A percentile compares a stretch with the other conserved stretches of the same genome.
phyloP scores from a whole-genome alignment of 2,113 vertebrate genomes.

The Oryzias melastigma region DNA sequence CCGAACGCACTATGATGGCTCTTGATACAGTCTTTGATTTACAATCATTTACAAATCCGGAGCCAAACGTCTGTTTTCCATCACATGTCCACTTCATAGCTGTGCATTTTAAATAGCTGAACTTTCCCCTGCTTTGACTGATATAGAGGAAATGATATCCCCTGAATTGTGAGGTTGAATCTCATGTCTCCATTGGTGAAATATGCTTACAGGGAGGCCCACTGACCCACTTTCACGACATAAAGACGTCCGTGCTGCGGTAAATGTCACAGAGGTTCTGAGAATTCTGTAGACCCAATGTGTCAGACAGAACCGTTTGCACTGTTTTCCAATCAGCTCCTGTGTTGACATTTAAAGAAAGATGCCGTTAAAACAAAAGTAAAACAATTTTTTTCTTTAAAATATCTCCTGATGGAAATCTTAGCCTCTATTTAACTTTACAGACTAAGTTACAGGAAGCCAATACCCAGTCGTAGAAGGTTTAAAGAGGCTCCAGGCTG shows the following conservation, averaged over 20 bases:
- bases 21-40: conserved; percentile 16
- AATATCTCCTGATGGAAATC: background rate
- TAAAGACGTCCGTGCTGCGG: background rate
- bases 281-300: too few species aligned
- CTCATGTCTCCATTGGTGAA: conserved; percentile 3
- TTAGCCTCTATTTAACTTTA: conserved; percentile 1
- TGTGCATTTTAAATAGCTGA: conserved; percentile 14
- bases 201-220: background rate
- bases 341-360: too few species aligned
- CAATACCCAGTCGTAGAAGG: conserved; percentile 26
- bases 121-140: conserved; percentile 18
- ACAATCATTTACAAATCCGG: conserved; percentile 13
- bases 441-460: conserved; percentile 8
- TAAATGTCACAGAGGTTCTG: background rate
- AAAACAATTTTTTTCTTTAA: background rate
- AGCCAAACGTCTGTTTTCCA: conserved; percentile 15
- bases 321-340: too few species aligned
- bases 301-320: too few species aligned
- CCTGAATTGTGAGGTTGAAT: conserved; percentile 1
- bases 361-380: background rate
- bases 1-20: conserved; percentile 1
- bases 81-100: conserved; percentile 4
- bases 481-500: conserved; percentile 36
- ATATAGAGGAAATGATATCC: conserved; percentile 15
- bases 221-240: background rate